Evolutionary conservation across 2,797 vertebrate species (phyloP), one percentile per base, ranked within the genome.

Genomic region (Hyperoplus immaculatus): DNA sequence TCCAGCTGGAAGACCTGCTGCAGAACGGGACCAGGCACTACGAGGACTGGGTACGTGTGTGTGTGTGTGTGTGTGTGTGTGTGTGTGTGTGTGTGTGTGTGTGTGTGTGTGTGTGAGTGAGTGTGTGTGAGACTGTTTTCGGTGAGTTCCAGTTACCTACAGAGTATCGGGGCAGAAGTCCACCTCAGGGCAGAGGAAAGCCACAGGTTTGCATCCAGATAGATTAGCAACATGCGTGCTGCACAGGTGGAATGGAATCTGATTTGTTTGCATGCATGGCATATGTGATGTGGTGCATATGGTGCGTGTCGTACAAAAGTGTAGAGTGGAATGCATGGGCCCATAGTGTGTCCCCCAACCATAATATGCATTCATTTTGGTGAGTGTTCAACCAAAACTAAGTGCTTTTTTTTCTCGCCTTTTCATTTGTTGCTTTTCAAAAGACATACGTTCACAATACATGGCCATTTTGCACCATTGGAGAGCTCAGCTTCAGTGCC

Each of bases 21-120:
- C 98, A 99, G 95, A 99, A 99, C 21, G 98, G 98, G 80, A 99
- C 98, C 93, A 94, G 97, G 79, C 98, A 99, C 97, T 99, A 97
- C 63, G 98, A 99, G 85, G 97, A 99, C 94, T 99, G 98, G 98
- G 98, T 99, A 93, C 90, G 98, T 95, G 75, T 67, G n/a, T 36
- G 14, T 15, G 2, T 2, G 21, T 3, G 29, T 29, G 29, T 29
- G 29, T 29, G 29, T 29, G 29, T 29, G 29, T 29, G 29, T 29
- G 29, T 29, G 29, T 29, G 29, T 29, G 29, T 29, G 29, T 29
- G 29, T 29, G 29, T 29, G 29, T 29, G 29, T 29, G 29, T 29
- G 29, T 29, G 29, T 29, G 29, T 29, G 29, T 29, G 29, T 29
- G 29, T 29, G 29, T 29, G n/a, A n/a, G n/a, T 29, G 29, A 5